These are phyloP conservation scores for Euschistus heros DNA, from an alignment of 1,140 invertebrate genomes.

Conservation along the genomic window DNA sequence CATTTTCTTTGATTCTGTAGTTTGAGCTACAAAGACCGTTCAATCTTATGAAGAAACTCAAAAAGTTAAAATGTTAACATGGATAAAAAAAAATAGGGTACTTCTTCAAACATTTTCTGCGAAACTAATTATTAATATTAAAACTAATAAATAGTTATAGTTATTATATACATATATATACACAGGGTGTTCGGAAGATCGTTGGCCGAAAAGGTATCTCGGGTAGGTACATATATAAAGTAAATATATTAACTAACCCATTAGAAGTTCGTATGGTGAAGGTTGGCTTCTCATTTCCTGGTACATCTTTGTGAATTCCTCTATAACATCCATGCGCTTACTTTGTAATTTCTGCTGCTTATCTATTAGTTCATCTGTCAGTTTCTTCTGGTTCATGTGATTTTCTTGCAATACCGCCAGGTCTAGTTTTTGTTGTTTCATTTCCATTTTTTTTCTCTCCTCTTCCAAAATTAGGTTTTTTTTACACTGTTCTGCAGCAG, in stretches of 20 bases:
- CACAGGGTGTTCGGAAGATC: too few relatives aligned
- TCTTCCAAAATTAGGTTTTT: conserved; percentile 16
- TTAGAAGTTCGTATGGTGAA: not conserved
- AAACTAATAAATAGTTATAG: too few relatives aligned
- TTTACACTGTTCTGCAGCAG: conserved; percentile 13
- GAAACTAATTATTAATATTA: too few relatives aligned
- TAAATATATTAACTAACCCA: not conserved
- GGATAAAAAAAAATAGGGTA: too few relatives aligned
- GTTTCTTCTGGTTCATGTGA: not conserved
- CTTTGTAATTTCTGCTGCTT: not conserved
- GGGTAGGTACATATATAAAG: too few relatives aligned
- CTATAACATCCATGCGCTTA: not conserved
- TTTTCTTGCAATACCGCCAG: not conserved
- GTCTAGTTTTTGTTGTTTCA: conserved; percentile 13
- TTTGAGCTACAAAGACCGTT: too few relatives aligned
- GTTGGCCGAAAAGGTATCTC: too few relatives aligned
- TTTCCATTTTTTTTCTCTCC: conserved; percentile 9
- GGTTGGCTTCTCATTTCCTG: not conserved
- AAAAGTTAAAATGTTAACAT: too few relatives aligned
- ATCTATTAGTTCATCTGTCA: not conserved
- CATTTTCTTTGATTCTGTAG: too few relatives aligned
- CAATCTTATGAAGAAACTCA: too few relatives aligned
- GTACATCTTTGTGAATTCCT: not conserved
- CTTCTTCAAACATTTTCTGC: too few relatives aligned
- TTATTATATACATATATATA: too few relatives aligned